Percentiles rank a stretch among this genome's conserved stretches.
Conservation (phyloP, 2,113 vertebrate genomes). For the Halichoerus grypus region DNA sequence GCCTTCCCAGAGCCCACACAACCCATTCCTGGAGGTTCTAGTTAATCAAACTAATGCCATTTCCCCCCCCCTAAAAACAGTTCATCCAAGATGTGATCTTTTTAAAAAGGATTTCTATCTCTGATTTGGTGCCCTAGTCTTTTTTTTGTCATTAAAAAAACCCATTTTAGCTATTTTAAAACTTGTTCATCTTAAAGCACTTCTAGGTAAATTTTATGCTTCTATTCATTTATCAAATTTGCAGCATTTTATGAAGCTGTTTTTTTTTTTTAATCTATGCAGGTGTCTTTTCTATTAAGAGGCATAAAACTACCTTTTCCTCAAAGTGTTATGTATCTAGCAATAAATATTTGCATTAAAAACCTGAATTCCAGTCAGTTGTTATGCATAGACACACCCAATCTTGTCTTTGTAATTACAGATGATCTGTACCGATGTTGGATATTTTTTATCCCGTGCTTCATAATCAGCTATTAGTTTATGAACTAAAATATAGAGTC, state of each 20-base stretch:
- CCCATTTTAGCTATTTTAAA: constrained; percentile 39
- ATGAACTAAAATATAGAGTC: constrained; percentile 29
- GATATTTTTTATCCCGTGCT: constrained; percentile 22
- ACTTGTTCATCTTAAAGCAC: constrained; percentile 24
- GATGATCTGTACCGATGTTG: background rate
- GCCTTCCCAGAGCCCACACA: background rate
- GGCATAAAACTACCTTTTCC: constrained; percentile 10
- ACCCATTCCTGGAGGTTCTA: background rate
- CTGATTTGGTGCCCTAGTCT: background rate
- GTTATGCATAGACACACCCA: background rate
- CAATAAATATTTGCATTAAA: constrained; percentile 26
- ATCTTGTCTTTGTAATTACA: background rate
- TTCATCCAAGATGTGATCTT: background rate
- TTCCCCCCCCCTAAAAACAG: background rate
- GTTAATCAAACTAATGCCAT: background rate
- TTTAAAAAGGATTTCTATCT: background rate
- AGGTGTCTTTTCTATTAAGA: constrained; percentile 58
- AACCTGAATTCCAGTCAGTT: background rate
- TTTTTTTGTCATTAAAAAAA: constrained; percentile 45
- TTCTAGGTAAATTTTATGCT: constrained; percentile 58
- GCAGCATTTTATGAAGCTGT: constrained; percentile 43
- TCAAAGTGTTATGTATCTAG: constrained; percentile 36
- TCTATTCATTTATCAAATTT: constrained; percentile 58
- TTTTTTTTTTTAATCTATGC: background rate
- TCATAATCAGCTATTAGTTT: constrained; percentile 45